Conservation (phyloP, 2,113 vertebrate genomes). For the Lagopus leucura region DNA sequence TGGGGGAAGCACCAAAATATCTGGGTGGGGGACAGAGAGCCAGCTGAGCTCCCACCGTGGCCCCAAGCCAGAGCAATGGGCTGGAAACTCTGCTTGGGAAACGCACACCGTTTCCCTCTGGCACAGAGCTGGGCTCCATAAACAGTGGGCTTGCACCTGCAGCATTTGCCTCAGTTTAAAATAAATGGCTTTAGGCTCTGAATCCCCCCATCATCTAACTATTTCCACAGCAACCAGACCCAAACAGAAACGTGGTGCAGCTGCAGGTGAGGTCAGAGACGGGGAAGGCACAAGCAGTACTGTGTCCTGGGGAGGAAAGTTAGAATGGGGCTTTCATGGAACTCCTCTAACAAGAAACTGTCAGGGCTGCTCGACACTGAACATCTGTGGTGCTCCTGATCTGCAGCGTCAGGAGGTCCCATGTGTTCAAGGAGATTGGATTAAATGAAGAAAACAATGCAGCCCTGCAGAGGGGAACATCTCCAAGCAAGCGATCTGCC, state of each 20-base stretch:
- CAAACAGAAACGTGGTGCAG: slow-evolving; percentile 1
- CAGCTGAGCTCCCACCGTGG: not conserved
- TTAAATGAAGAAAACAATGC: not conserved
- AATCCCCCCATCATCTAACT: not conserved
- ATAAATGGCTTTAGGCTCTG: not conserved
- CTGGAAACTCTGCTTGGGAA: not conserved
- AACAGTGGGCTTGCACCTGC: not conserved
- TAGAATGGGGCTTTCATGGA: not conserved
- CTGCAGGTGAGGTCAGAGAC: not conserved
- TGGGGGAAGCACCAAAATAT: not conserved
- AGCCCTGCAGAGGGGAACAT: not conserved
- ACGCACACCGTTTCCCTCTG: not conserved
- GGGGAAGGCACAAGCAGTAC: not conserved
- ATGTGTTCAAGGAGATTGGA: not conserved
- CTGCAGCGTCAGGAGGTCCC: accelerated
- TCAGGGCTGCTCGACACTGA: not conserved
- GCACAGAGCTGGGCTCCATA: not conserved
- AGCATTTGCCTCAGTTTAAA: slow-evolving; percentile 25
- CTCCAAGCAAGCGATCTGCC: not conserved
- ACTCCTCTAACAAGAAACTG: not conserved
- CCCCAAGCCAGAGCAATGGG: not conserved
- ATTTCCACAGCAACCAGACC: slow-evolving; percentile 38
- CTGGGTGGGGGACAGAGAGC: not conserved
- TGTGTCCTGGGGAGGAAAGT: accelerated
- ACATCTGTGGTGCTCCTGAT: not conserved